These are phyloP conservation scores for Spea hammondii DNA, from an alignment of 2,797 vertebrate species.

Conservation along the genomic window DNA sequence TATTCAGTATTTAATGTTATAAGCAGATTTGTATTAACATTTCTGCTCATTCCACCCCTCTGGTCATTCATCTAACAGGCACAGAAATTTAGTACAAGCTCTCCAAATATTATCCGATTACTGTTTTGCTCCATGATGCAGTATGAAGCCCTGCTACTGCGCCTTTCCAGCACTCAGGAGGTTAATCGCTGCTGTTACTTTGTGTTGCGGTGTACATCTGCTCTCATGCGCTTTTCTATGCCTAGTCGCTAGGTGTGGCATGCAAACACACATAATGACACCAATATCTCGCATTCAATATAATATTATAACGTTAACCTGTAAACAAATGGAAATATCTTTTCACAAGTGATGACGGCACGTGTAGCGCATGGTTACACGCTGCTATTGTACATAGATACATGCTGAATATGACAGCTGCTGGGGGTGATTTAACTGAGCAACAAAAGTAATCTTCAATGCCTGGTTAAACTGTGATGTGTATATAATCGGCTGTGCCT, in stretches of 20 bases:
- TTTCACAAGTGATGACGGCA: conserved; percentile 47
- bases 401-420: background rate
- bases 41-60: no score
- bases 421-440: background rate
- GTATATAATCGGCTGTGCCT: no score
- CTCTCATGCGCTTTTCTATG: conserved; percentile 52
- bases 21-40: no score
- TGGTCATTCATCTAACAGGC: no score
- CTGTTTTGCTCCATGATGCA: no score
- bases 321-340: conserved; percentile 61
- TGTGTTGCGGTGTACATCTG: conserved; percentile 47
- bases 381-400: conserved; percentile 19
- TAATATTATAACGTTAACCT: conserved; percentile 59
- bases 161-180: no score
- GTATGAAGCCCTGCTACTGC: no score
- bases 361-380: conserved; percentile 10
- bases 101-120: no score
- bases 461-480: no score
- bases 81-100: no score
- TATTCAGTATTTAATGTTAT: no score
- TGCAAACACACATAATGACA: conserved; percentile 62
- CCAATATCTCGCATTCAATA: conserved; percentile 57
- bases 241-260: conserved; percentile 65
- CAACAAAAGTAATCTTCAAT: background rate
- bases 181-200: background rate